phyloP scores from a whole-genome alignment of 2,113 vertebrate genomes.

The Taxidea taxus region DNA sequence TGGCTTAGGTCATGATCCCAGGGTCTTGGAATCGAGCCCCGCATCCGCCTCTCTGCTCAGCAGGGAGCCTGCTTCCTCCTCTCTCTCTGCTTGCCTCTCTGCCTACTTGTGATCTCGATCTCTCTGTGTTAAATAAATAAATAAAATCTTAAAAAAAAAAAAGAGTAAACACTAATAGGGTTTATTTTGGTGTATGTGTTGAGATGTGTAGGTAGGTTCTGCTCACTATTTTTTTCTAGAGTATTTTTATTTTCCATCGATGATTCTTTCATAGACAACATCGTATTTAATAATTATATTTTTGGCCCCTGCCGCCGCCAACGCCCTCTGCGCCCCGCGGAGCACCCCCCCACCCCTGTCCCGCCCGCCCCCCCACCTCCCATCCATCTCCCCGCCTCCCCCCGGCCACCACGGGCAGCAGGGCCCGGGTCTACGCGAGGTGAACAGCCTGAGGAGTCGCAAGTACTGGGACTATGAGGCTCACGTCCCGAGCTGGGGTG shows the following conservation, averaged over 20 bases:
- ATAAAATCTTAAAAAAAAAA: too few relatives aligned
- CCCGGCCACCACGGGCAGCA: conserved; percentile 95
- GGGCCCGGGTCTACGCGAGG: conserved; percentile 96
- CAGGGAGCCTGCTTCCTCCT: too few relatives aligned
- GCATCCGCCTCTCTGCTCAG: too few relatives aligned
- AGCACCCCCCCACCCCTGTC: conserved; percentile 63
- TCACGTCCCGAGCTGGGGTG: conserved; percentile 97
- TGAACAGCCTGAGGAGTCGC: conserved; percentile 96
- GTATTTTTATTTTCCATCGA: not conserved
- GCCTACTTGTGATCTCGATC: too few relatives aligned
- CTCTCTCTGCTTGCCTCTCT: too few relatives aligned
- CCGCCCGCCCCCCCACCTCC: conserved; percentile 90
- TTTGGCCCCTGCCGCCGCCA: conserved; percentile 4
- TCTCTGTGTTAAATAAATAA: too few relatives aligned
- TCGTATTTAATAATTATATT: not conserved
- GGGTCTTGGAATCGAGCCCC: too few relatives aligned
- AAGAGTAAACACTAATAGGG: not conserved
- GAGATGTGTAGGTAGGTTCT: not conserved
- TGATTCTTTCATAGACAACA: not conserved
- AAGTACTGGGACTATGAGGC: conserved; percentile 98
- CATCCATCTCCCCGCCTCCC: too few relatives aligned
- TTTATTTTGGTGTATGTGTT: not conserved
- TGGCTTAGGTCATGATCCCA: too few relatives aligned
- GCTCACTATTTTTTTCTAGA: not conserved
- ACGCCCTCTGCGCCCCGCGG: conserved; percentile 72